A percentile compares a stretch with the other conserved stretches of the same genome.
Conservation (phyloP, 2,888 invertebrate species). For the Panopea generosa region DNA sequence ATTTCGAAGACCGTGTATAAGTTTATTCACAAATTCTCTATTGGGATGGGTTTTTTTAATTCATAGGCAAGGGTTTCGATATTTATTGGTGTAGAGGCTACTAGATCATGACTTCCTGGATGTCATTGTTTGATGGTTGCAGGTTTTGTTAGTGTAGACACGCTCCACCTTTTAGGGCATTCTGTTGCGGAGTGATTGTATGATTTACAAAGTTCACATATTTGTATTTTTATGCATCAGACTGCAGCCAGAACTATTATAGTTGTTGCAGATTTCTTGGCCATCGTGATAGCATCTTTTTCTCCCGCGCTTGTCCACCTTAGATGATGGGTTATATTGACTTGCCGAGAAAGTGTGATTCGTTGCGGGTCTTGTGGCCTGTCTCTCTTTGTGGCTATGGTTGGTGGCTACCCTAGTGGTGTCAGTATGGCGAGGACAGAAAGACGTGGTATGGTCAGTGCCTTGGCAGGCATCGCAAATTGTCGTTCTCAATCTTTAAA, state of each 20-base stretch:
- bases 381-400: background rate
- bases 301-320: background rate
- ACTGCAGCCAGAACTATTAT: background rate
- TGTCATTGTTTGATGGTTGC: background rate
- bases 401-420: background rate
- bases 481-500: background rate
- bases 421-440: background rate
- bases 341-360: too few species aligned
- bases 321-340: too few species aligned
- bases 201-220: background rate
- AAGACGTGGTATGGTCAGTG: background rate
- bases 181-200: background rate
- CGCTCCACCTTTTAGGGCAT: background rate
- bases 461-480: background rate
- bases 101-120: too few species aligned
- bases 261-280: background rate
- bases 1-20: constrained; percentile 2
- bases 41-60: constrained; percentile 6
- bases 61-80: constrained; percentile 1
- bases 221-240: background rate
- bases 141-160: background rate
- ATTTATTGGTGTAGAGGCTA: constrained; percentile 9
- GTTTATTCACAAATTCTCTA: background rate
- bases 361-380: background rate
- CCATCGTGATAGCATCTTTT: background rate